Evolutionary conservation across 2,797 vertebrate genomes (phyloP).

Genomic region (Rhynchonycteris naso): DNA sequence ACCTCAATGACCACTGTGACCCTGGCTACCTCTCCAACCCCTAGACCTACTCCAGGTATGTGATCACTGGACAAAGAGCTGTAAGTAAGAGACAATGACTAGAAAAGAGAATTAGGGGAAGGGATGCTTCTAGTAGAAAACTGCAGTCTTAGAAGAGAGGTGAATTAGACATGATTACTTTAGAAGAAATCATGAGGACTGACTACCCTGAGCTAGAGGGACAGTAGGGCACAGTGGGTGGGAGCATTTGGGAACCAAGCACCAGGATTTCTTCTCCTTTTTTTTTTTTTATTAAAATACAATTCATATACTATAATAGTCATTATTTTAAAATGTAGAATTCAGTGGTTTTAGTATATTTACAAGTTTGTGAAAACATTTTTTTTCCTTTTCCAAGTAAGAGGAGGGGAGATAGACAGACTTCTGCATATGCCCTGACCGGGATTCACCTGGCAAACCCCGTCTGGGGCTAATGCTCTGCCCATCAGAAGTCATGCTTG

Average conservation of each 20-base stretch:
- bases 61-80: neutral
- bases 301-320: neutral
- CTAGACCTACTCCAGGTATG: slow-evolving; percentile 8
- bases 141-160: neutral
- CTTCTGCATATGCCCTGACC: too few species aligned
- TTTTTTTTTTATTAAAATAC: neutral
- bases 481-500: too few species aligned
- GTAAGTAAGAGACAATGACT: neutral
- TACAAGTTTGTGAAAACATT: neutral
- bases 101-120: neutral
- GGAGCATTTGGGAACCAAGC: neutral
- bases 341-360: neutral
- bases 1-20: neutral
- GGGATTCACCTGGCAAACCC: too few species aligned
- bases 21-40: neutral
- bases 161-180: neutral
- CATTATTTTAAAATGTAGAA: neutral
- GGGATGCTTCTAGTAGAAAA: neutral
- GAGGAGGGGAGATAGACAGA: too few species aligned
- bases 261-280: neutral
- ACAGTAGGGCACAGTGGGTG: neutral
- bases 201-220: neutral
- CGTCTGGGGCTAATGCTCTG: too few species aligned
- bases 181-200: neutral
- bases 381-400: too few species aligned